Conservation (phyloP, 2,888 invertebrate species). For the Heliconius ismenius region DNA sequence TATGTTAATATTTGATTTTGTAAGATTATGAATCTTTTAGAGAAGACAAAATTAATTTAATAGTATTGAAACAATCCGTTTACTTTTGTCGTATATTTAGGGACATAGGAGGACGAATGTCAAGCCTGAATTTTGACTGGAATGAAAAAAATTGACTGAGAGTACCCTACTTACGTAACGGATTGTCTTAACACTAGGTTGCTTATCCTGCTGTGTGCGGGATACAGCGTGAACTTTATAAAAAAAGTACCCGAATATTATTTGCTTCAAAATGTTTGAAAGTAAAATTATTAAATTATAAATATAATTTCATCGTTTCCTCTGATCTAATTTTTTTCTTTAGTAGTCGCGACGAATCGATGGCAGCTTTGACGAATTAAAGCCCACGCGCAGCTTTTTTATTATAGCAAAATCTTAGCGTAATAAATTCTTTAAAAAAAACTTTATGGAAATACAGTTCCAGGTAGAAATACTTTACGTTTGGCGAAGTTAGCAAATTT, state of each 20-base stretch:
- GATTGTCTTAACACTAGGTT: no score
- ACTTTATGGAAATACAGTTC: not conserved
- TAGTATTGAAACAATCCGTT: no score
- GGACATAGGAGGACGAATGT: no score
- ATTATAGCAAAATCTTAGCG: not conserved
- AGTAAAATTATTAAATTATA: not conserved
- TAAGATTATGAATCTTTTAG: not conserved
- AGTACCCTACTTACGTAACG: no score
- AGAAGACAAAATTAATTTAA: not conserved
- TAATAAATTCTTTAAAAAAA: not conserved
- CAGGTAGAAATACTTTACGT: not conserved
- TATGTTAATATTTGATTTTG: not conserved
- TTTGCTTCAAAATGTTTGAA: not conserved
- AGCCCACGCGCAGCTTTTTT: conserved; percentile 3
- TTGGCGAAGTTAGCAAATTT: not conserved
- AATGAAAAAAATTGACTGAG: no score
- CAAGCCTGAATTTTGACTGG: no score
- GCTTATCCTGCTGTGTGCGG: no score
- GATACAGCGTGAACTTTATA: no score
- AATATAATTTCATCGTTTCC: not conserved
- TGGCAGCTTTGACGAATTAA: conserved; percentile 10
- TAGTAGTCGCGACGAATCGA: conserved; percentile 6
- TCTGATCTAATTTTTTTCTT: not conserved
- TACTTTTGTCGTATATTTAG: no score
- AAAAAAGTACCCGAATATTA: no score